Percentiles rank a stretch among this genome's conserved stretches.
phyloP scores from a whole-genome alignment of 2,888 invertebrate species.

The Pseudolycoriella hygida region DNA sequence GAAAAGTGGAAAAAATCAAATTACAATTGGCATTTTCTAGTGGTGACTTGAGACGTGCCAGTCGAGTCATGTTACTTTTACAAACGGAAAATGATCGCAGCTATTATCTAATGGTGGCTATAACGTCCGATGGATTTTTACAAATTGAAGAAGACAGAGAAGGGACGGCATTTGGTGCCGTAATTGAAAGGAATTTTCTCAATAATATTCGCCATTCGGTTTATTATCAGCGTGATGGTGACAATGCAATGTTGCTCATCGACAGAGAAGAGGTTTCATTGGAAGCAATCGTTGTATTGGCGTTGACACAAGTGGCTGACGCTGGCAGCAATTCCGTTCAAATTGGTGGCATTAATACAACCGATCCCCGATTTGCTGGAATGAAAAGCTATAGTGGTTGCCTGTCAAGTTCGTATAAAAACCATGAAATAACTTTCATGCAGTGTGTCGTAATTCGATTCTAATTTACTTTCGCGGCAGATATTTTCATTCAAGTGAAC shows the following conservation, averaged over 20 bases:
- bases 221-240: constrained; percentile 46
- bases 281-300: constrained; percentile 47
- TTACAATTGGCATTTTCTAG: constrained; percentile 77
- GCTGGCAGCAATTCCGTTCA: constrained; percentile 65
- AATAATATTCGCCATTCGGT: constrained; percentile 65
- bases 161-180: constrained; percentile 51
- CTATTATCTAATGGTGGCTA: constrained; percentile 65
- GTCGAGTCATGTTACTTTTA: constrained; percentile 57
- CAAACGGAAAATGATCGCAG: constrained; percentile 72
- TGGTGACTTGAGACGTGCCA: constrained; percentile 57
- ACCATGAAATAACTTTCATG: too few relatives aligned
- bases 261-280: constrained; percentile 59
- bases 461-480: constrained; percentile 30
- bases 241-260: constrained; percentile 52
- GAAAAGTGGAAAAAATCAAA: constrained; percentile 58
- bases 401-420: constrained; percentile 58
- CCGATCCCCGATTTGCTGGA: constrained; percentile 61
- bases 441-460: too few relatives aligned
- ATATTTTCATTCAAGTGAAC: constrained; percentile 72
- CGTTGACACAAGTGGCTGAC: constrained; percentile 46
- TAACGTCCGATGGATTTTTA: constrained; percentile 66
- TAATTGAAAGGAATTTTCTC: constrained; percentile 61
- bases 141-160: constrained; percentile 76
- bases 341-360: constrained; percentile 71
- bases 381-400: constrained; percentile 82